Evolutionary conservation across 2,113 vertebrate genomes (phyloP).

Genomic region (Danio rerio): DNA sequence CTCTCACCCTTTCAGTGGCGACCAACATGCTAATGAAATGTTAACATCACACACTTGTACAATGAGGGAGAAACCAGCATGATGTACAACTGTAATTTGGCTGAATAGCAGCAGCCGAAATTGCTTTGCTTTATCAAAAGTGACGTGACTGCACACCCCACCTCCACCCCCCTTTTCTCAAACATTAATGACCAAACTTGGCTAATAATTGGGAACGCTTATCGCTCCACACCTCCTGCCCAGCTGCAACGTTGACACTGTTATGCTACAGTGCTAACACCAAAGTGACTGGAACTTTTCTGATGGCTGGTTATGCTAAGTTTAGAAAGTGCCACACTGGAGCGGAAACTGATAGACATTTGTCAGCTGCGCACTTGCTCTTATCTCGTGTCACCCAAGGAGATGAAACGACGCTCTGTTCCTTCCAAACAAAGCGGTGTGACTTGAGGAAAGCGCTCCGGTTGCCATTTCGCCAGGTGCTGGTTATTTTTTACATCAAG

Average conservation of each 20-base stretch:
- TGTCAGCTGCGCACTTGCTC: neutral
- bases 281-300: conserved; percentile 43
- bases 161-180: conserved; percentile 39
- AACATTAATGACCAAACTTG: conserved; percentile 69
- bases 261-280: conserved; percentile 38
- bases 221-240: conserved; percentile 14
- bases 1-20: conserved; percentile 49
- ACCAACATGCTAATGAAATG: conserved; percentile 68
- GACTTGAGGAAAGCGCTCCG: conserved; percentile 22
- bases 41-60: conserved; percentile 66
- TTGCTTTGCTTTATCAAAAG: conserved; percentile 79
- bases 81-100: conserved; percentile 78
- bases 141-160: conserved; percentile 48
- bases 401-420: neutral
- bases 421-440: conserved; percentile 5
- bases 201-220: conserved; percentile 70
- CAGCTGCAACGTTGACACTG: conserved; percentile 38
- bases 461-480: conserved; percentile 36
- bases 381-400: neutral
- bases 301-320: conserved; percentile 18
- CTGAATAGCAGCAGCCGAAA: conserved; percentile 69
- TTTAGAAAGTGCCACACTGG: conserved; percentile 28
- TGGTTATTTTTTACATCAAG: conserved; percentile 41
- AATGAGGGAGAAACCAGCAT: conserved; percentile 62
- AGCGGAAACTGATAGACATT: conserved; percentile 30